Evolutionary conservation across 2,888 invertebrate genomes (phyloP).

Genomic region (Drosophila macrospina): DNA sequence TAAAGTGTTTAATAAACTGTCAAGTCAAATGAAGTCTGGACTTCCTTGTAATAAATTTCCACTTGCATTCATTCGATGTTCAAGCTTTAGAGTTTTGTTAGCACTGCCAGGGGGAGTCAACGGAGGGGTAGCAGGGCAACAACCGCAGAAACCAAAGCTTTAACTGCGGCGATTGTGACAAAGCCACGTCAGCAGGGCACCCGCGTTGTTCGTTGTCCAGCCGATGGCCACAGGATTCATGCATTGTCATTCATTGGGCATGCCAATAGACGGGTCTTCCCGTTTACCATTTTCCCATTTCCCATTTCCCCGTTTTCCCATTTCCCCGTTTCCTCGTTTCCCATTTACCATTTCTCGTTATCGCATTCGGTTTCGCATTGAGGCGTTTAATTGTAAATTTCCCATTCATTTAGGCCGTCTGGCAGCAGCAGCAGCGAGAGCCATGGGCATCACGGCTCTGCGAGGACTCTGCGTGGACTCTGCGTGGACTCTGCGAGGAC

Average conservation of each 20-base stretch:
- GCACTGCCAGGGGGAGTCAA: background rate
- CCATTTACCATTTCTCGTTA: slow-evolving; percentile 2
- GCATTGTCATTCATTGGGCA: slow-evolving; percentile 63
- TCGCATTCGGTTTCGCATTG: slow-evolving; percentile 35
- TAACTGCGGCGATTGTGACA: slow-evolving; percentile 68
- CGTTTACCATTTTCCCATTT: background rate
- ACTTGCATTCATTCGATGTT: background rate
- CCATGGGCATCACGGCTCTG: background rate
- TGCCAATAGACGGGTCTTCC: slow-evolving; percentile 51
- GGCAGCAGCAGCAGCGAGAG: slow-evolving; percentile 12
- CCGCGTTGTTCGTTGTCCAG: slow-evolving; percentile 20
- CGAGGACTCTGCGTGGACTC: no score
- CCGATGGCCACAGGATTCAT: slow-evolving; percentile 45
- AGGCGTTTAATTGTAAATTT: slow-evolving; percentile 72
- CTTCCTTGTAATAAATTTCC: background rate
- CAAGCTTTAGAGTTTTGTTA: background rate
- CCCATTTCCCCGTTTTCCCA: no score
- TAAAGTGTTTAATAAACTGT: slow-evolving; percentile 68
- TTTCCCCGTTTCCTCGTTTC: no score
- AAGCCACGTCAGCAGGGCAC: slow-evolving; percentile 40
- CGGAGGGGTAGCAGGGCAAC: slow-evolving; percentile 52
- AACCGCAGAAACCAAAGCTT: slow-evolving; percentile 83
- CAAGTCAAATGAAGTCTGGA: slow-evolving; percentile 20
- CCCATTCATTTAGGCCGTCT: slow-evolving; percentile 62
- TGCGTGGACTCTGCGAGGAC: no score